Evolutionary conservation across 2,797 vertebrate genomes (phyloP).

Genomic region (Myoxocephalus aenaeus): DNA sequence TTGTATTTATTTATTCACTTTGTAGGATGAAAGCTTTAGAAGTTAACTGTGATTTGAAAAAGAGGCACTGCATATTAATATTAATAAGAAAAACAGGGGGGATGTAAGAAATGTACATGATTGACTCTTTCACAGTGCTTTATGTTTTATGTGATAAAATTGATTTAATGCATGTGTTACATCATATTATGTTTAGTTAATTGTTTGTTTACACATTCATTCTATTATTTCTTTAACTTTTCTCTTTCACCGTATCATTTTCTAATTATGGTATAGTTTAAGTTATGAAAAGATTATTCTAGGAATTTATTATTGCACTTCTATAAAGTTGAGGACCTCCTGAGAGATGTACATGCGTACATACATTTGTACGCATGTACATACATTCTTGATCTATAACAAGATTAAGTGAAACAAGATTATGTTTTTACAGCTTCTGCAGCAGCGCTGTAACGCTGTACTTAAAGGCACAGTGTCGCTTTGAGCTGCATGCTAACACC

Average conservation of each 20-base stretch:
- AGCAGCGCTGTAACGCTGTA: background rate
- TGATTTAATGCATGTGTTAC: background rate
- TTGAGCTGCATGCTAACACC: background rate
- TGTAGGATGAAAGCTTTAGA: constrained; percentile 21
- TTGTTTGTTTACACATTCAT: background rate
- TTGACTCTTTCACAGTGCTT: background rate
- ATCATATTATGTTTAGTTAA: background rate
- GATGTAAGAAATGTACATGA: background rate
- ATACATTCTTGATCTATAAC: background rate
- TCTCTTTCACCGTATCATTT: background rate
- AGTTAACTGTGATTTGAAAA: background rate
- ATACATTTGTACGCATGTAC: background rate
- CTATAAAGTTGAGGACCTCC: background rate
- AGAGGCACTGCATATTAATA: background rate
- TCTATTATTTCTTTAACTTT: background rate
- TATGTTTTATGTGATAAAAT: background rate
- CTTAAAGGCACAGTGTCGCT: background rate
- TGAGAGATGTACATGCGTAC: background rate
- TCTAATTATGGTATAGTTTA: background rate
- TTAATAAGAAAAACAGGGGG: background rate
- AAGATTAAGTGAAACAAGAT: background rate
- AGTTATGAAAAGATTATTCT: background rate
- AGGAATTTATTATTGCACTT: background rate
- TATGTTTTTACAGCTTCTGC: background rate
- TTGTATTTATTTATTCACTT: constrained; percentile 10